Evolutionary conservation across 1,140 invertebrate species (phyloP).

Genomic region (Lanistes nyassanus): DNA sequence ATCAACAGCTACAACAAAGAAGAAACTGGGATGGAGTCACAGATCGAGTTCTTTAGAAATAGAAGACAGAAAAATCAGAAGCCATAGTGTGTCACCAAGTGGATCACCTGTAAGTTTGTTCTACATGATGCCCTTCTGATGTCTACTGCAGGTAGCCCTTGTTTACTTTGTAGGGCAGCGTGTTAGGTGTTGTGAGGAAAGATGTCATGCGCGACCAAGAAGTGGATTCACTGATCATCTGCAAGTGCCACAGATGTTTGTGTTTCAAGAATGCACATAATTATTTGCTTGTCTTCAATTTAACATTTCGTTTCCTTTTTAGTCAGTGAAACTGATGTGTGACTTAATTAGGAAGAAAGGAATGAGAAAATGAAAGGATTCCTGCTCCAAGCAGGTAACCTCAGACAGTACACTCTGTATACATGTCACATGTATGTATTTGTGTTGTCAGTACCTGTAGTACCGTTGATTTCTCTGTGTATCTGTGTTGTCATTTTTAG

Average conservation of each 20-base stretch:
- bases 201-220: neutral
- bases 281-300: neutral
- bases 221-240: too few species aligned
- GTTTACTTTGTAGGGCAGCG: neutral
- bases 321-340: neutral
- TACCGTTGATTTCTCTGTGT: neutral
- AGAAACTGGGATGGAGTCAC: conserved; percentile 50
- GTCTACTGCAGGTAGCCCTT: too few species aligned
- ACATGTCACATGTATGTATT: neutral
- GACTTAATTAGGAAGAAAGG: neutral
- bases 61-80: conserved; percentile 63
- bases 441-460: neutral
- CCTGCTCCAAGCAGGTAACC: neutral
- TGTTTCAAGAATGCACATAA: too few species aligned
- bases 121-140: neutral
- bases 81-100: conserved; percentile 58
- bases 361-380: neutral
- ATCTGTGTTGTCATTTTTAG: neutral
- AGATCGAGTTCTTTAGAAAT: conserved; percentile 67
- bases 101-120: conserved; percentile 62
- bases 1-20: conserved; percentile 42
- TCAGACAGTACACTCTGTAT: neutral
- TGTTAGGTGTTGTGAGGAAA: neutral
- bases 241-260: neutral
- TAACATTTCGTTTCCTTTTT: neutral